phyloP scores from a whole-genome alignment of 2,113 vertebrate genomes.

The Phyllostomus discolor region DNA sequence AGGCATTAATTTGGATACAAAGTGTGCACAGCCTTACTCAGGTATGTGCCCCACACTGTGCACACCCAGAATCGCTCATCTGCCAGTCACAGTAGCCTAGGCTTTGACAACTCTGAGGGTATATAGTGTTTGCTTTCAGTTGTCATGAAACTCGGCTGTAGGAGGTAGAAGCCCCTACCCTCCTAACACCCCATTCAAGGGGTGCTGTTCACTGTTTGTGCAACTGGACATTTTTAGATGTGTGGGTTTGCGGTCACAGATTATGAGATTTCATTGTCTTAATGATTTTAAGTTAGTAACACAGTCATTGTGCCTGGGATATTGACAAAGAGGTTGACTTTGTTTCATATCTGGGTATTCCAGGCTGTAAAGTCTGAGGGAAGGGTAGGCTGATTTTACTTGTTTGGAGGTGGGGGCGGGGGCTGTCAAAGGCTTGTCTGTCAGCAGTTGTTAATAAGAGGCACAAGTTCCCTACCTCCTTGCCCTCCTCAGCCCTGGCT shows the following conservation, averaged over 20 bases:
- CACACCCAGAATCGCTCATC: background rate
- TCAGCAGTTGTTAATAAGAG: constrained; percentile 6
- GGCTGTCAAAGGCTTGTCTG: background rate
- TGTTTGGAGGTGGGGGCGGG: background rate
- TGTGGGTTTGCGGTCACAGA: background rate
- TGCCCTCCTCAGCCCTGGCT: background rate
- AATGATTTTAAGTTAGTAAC: background rate
- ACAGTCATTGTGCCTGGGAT: background rate
- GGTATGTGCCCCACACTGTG: background rate
- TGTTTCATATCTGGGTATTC: constrained; percentile 36
- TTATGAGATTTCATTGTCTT: background rate
- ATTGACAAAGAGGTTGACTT: constrained; percentile 41
- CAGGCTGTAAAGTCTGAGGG: background rate
- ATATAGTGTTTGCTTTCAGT: background rate
- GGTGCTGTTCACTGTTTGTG: background rate
- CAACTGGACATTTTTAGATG: background rate
- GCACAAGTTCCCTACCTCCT: background rate
- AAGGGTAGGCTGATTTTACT: constrained; percentile 14
- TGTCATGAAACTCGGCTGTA: background rate
- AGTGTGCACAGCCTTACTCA: background rate
- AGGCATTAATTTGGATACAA: background rate
- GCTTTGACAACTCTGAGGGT: background rate
- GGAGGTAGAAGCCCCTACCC: background rate
- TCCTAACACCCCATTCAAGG: background rate
- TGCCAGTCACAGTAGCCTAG: background rate